A percentile compares a stretch with the other conserved stretches of the same genome.
Conservation (phyloP, 2,113 vertebrate genomes). For the Otolemur garnettii region DNA sequence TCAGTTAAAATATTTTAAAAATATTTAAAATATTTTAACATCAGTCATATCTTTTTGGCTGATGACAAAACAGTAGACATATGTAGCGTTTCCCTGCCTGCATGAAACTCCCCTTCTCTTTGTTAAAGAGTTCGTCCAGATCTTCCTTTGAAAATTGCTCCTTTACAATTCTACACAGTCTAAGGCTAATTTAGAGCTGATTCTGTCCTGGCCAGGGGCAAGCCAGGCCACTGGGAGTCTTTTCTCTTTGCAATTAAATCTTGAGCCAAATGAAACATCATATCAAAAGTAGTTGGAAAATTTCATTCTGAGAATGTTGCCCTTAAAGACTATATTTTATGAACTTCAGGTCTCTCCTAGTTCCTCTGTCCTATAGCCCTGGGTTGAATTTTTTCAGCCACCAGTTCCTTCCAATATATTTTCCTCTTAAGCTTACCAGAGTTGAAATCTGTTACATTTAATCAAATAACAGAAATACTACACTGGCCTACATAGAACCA, state of each 20-base stretch:
- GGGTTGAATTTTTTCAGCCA: neutral
- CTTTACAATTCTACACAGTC: fast-evolving
- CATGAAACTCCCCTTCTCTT: too few species aligned
- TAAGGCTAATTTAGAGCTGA: neutral
- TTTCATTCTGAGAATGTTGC: neutral
- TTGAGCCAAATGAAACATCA: neutral
- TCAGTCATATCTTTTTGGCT: neutral
- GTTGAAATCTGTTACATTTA: neutral
- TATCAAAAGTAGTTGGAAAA: neutral
- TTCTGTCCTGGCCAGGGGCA: neutral
- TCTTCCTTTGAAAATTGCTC: neutral
- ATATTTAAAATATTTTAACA: too few species aligned
- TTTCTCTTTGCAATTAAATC: neutral
- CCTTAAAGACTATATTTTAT: fast-evolving
- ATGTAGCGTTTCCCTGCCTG: neutral
- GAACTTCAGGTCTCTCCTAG: fast-evolving
- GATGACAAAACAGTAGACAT: neutral
- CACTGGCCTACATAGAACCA: neutral
- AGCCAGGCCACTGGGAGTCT: neutral
- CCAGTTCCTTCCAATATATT: neutral
- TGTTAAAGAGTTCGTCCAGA: neutral
- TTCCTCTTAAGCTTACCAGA: neutral
- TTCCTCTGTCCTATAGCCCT: neutral
- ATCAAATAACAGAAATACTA: neutral
- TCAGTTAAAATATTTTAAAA: too few species aligned